Evolutionary conservation across 1,140 invertebrate genomes (phyloP).

Genomic region (Lordiphosa mommai): DNA sequence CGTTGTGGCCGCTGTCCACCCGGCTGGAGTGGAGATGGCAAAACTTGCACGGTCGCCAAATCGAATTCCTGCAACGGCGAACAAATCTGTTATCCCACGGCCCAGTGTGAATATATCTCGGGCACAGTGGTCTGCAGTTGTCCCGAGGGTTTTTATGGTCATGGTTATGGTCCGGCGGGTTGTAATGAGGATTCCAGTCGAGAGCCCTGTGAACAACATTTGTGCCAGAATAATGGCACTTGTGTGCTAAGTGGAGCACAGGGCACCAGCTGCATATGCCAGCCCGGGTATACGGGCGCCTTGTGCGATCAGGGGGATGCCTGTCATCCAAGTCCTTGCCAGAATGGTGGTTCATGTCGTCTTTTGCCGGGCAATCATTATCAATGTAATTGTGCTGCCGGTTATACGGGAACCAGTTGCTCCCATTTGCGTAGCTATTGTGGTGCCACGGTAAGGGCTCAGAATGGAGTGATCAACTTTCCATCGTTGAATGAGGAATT

Average conservation of each 20-base stretch:
- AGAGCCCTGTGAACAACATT: conserved; percentile 54
- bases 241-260: conserved; percentile 82
- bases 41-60: conserved; percentile 62
- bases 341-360: conserved; percentile 87
- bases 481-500: conserved; percentile 81
- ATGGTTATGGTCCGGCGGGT: conserved; percentile 81
- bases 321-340: conserved; percentile 87
- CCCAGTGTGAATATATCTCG: conserved; percentile 87
- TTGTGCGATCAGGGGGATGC: conserved; percentile 81
- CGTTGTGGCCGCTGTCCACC: conserved; percentile 91
- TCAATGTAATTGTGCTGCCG: conserved; percentile 80
- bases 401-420: conserved; percentile 80
- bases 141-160: conserved; percentile 84
- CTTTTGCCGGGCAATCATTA: conserved; percentile 75
- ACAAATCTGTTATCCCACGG: conserved; percentile 81
- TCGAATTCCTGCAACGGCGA: conserved; percentile 49
- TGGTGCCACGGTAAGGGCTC: conserved; percentile 81
- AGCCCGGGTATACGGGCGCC: conserved; percentile 59
- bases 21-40: conserved; percentile 92
- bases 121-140: conserved; percentile 87
- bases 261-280: conserved; percentile 83
- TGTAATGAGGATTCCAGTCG: conserved; percentile 40
- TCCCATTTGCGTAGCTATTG: conserved; percentile 46
- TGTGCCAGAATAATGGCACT: conserved; percentile 85
- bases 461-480: conserved; percentile 31